Conservation (phyloP, 2,113 vertebrate species). For the Xenopus laevis region DNA sequence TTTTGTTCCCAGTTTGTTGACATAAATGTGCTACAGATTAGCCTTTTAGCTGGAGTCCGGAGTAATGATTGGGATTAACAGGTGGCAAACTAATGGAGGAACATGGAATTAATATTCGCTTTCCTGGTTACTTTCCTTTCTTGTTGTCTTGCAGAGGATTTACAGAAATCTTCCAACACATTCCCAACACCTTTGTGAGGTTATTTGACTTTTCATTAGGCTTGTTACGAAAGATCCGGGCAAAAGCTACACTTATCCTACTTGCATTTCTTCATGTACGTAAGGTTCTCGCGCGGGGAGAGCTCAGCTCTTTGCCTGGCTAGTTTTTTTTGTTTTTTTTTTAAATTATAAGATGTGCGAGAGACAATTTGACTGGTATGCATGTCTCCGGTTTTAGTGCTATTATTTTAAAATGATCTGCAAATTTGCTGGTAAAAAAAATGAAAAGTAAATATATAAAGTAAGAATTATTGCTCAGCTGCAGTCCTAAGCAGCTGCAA, state of each 20-base stretch:
- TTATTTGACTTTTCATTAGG: constrained; percentile 43
- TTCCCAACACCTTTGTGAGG: constrained; percentile 45
- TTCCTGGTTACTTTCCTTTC: constrained; percentile 78
- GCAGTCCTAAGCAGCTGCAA: constrained; percentile 19
- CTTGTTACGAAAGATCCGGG: constrained; percentile 11
- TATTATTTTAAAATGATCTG: constrained; percentile 7
- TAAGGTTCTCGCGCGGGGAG: no score
- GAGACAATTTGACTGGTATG: no score
- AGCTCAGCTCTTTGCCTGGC: no score
- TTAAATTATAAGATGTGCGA: no score
- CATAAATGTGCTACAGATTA: constrained; percentile 92
- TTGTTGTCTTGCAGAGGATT: constrained; percentile 68
- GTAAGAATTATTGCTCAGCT: constrained; percentile 8
- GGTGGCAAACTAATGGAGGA: constrained; percentile 89
- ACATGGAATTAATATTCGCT: constrained; percentile 85
- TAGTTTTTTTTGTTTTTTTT: no score
- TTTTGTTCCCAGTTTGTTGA: constrained; percentile 91
- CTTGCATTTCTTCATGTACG: background rate
- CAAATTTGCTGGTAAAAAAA: background rate
- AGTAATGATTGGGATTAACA: constrained; percentile 91
- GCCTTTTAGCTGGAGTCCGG: constrained; percentile 73
- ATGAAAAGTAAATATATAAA: constrained; percentile 5
- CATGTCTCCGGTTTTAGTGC: background rate
- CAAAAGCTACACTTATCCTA: constrained; percentile 17
- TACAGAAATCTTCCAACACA: constrained; percentile 57